Evolutionary conservation across 2,888 invertebrate species (phyloP).

Genomic region (Lasioglossum villosulum): DNA sequence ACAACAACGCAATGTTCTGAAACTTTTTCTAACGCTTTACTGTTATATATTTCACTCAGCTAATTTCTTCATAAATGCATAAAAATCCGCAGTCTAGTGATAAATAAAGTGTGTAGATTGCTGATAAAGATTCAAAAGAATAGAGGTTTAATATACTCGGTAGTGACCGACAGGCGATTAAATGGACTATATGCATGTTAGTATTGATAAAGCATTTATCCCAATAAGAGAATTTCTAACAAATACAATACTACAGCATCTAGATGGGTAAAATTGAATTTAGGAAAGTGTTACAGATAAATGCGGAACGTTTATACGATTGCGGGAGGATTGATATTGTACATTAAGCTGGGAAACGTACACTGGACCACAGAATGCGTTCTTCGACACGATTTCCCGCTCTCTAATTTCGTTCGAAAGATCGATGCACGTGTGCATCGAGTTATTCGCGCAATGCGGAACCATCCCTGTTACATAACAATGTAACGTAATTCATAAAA

Average conservation of each 20-base stretch:
- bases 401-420: conserved; percentile 27
- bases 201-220: background rate
- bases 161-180: background rate
- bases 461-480: conserved; percentile 36
- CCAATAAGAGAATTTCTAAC: background rate
- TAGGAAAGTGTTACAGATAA: background rate
- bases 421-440: conserved; percentile 37
- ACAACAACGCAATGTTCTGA: no score
- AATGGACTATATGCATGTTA: background rate
- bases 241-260: background rate
- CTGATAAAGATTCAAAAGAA: background rate
- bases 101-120: background rate
- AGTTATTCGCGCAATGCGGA: conserved; percentile 48
- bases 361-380: background rate
- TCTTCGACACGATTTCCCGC: conserved; percentile 13
- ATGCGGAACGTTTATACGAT: background rate
- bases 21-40: no score
- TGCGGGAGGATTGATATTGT: background rate
- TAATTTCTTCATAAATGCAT: no score
- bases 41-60: no score
- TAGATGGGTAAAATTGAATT: background rate
- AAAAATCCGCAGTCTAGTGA: no score
- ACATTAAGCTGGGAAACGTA: background rate
- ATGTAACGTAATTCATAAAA: conserved; percentile 42
- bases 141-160: background rate